A percentile compares a stretch with the other conserved stretches of the same genome.
These are phyloP conservation scores for Eumerus sabulonum DNA, from an alignment of 2,888 invertebrate species.

Conservation along the genomic window DNA sequence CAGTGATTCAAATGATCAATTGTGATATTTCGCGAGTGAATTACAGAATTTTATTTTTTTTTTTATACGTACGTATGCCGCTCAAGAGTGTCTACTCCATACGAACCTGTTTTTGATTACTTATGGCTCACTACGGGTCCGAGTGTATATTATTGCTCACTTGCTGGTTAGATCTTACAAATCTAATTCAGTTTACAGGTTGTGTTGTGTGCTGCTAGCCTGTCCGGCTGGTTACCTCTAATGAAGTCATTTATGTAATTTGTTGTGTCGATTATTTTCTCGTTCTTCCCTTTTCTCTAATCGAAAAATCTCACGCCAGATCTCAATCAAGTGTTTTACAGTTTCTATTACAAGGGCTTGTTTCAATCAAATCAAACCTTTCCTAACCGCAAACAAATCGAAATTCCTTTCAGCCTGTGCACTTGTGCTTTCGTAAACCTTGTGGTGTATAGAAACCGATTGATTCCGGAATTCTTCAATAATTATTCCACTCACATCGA, in stretches of 20 bases:
- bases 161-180: slow-evolving; percentile 9
- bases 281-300: too few relatives aligned
- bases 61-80: too few relatives aligned
- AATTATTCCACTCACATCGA: too few relatives aligned
- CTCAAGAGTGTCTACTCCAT: slow-evolving; percentile 17
- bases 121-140: too few relatives aligned
- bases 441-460: too few relatives aligned
- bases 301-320: slow-evolving; percentile 8
- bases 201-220: slow-evolving; percentile 28
- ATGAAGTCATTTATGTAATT: slow-evolving; percentile 56
- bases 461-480: too few relatives aligned
- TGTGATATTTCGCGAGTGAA: slow-evolving; percentile 62
- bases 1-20: slow-evolving; percentile 56
- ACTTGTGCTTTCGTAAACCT: too few relatives aligned
- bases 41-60: slow-evolving; percentile 37
- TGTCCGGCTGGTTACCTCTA: slow-evolving; percentile 20
- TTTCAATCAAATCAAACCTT: too few relatives aligned
- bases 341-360: too few relatives aligned
- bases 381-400: too few relatives aligned
- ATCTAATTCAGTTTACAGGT: slow-evolving; percentile 46
- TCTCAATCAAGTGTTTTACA: too few relatives aligned
- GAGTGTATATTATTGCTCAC: slow-evolving; percentile 21
- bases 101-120: slow-evolving; percentile 46
- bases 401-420: too few relatives aligned
- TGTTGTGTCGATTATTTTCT: slow-evolving; percentile 24